phyloP scores from a whole-genome alignment of 2,797 vertebrate genomes.

The Ctenopoma multispine region DNA sequence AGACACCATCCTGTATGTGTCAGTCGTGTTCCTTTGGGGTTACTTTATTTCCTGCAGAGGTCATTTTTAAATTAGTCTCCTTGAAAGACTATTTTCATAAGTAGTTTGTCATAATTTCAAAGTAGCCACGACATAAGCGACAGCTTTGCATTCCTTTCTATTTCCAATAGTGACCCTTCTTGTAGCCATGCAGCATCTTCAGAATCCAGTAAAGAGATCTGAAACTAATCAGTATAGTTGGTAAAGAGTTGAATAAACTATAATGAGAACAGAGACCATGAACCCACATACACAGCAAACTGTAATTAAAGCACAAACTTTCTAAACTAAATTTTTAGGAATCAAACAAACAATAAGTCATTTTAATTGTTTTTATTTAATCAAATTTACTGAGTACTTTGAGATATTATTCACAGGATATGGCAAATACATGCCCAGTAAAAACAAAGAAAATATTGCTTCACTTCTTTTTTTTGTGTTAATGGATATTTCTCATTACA shows the following conservation, averaged over 20 bases:
- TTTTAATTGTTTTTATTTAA: slow-evolving; percentile 40
- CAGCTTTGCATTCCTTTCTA: slow-evolving; percentile 72
- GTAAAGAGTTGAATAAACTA: slow-evolving; percentile 41
- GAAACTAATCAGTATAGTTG: slow-evolving; percentile 48
- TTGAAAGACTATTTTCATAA: slow-evolving; percentile 70
- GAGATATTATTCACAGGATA: slow-evolving; percentile 44
- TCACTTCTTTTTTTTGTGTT: slow-evolving; percentile 5
- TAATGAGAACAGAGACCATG: slow-evolving; percentile 1
- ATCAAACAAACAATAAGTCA: not conserved
- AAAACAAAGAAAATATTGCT: slow-evolving; percentile 24
- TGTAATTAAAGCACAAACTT: slow-evolving; percentile 11
- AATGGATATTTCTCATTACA: slow-evolving; percentile 13
- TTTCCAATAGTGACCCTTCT: slow-evolving; percentile 62
- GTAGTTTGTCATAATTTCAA: slow-evolving; percentile 72
- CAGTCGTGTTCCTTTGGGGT: slow-evolving; percentile 35
- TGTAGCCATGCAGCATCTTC: slow-evolving; percentile 64
- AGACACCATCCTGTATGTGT: slow-evolving; percentile 30
- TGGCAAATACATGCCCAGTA: slow-evolving; percentile 9
- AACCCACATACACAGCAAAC: slow-evolving; percentile 1
- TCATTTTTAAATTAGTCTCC: slow-evolving; percentile 70
- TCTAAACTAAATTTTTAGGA: not conserved
- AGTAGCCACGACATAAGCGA: slow-evolving; percentile 53
- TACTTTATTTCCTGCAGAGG: slow-evolving; percentile 62
- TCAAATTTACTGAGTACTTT: slow-evolving; percentile 7
- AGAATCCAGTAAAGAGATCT: slow-evolving; percentile 60